Evolutionary conservation across 2,113 vertebrate species (phyloP), one percentile per base, ranked within the genome.

Genomic region (Apodemus sylvaticus): DNA sequence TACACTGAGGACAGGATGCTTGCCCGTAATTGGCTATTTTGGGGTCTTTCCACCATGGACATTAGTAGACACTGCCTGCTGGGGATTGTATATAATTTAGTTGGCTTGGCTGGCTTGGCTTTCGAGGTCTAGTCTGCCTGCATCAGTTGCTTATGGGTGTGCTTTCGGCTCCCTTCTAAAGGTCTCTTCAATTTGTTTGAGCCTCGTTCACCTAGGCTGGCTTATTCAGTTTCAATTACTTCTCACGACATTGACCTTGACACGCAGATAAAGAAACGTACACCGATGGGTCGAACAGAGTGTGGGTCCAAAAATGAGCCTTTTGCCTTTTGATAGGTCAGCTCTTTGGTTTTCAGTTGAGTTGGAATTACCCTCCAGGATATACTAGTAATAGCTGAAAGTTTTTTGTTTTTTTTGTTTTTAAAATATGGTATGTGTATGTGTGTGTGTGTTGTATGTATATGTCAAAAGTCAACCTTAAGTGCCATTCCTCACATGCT

Each of bases 171-270:
- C 82, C 42, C 36, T 76, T 53, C 17, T 31, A 42, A 93, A 91
- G 83, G 12, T 58, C 90, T 89, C 39, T 91, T 64, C 39, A 45
- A 1, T 96, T 93, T 91, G 71, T 86, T 73, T 24, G n/a, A 58
- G 77, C 62, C n/a, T 1, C 66, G 39, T 34, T 94, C 53, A 34
- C 73, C 19, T 55, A 34, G 16, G 48, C 78, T 51, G 19, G 60
- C 73, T 85, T 92, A 71, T 86, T 88, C 87, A 94, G 29, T 90
- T n/a, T 88, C 73, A 70, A 74, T 93, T 90, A 55, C 19, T 62
- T 93, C 48, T 82, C 34, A 3, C 4, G n/a, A 62, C 55, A 60
- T 8, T 55, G 93, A 81, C n/a, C 62, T 39, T 70, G 36, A 79
- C 70, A 45, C 36, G 31, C 79, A 83, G 79, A 79, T 55, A 87